Conservation (phyloP, 2,888 invertebrate genomes). For the Argyra leucocephala region DNA sequence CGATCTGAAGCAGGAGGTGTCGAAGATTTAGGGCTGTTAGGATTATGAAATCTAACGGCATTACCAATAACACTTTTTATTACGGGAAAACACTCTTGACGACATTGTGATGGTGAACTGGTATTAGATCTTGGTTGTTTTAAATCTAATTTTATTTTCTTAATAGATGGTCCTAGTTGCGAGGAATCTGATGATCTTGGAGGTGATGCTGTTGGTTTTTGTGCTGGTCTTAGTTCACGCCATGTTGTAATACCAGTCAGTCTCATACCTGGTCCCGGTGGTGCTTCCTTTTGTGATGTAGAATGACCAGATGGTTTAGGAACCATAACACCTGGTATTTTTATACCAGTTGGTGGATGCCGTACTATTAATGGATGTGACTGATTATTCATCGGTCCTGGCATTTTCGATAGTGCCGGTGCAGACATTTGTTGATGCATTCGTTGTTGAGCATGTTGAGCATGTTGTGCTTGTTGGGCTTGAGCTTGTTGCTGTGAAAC, state of each 20-base stretch:
- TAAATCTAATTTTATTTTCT: slow-evolving; percentile 22
- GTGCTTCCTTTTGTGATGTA: no score
- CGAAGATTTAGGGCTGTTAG: slow-evolving; percentile 23
- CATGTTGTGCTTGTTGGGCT: neutral
- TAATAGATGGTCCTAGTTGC: slow-evolving; percentile 19
- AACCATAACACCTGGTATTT: no score
- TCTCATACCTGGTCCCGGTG: neutral
- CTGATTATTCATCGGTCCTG: no score
- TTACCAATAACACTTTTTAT: slow-evolving; percentile 64
- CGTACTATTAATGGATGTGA: no score
- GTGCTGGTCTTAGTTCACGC: neutral
- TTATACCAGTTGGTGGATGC: no score
- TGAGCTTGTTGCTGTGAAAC: slow-evolving; percentile 16
- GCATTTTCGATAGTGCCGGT: no score
- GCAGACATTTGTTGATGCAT: neutral
- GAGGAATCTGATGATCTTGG: slow-evolving; percentile 13
- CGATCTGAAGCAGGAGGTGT: slow-evolving; percentile 14
- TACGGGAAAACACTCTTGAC: slow-evolving; percentile 55
- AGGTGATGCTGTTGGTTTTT: neutral
- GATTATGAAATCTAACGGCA: slow-evolving; percentile 16
- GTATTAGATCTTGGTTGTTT: slow-evolving; percentile 15
- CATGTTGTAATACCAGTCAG: neutral
- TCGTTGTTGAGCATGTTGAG: neutral
- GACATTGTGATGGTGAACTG: slow-evolving; percentile 17
- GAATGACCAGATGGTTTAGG: no score